Evolutionary conservation across 1,140 invertebrate species (phyloP), one percentile per base, ranked within the genome.

Genomic region (Drosophila nigromelanica): DNA sequence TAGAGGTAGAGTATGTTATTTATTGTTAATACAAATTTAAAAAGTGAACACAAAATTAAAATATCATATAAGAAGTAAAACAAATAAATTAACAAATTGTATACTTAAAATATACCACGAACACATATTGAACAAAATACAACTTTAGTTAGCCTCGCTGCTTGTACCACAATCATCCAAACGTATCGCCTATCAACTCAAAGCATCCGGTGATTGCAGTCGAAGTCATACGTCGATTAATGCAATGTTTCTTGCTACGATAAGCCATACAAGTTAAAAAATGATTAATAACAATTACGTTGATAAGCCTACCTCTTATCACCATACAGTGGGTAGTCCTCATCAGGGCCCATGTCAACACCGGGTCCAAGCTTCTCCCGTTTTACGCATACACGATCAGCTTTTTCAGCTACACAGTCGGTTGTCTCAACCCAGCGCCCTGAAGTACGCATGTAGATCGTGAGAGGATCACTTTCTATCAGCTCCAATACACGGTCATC

Each of bases 251-350:
- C 5, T 76, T 78, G 5, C 81, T 85, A n/a, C 3, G 8, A 48
- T 6, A 39, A 42, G 48, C 27, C 3, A 27, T 6, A 27, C 0
- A 5, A 27, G 0, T 27, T 27, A 27, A 6, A 27, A 27, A 27
- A 27, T 27, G 4, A 6, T 27, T 27, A 27, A 6, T 27, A 6
- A 27, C 5, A 27, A 6, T 27, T 27, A 27, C 27, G 27, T 27
- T 27, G 27, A 27, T 27, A 1, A 6, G 63, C 76, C 3, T 58
- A 89, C 87, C 60, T 48, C 8, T 54, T 42, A 30, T 87, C 71
- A 7, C 87, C 87, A 47, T 76, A 90, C 3, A 90, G 60, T 14
- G 72, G 45, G 33, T 64, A 78, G 11, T 11, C 58, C 27, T 68
- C 43, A 61, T 73, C 71, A 8, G 73, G 51, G 21, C 62, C 24